A percentile compares a stretch with the other conserved stretches of the same genome.
phyloP scores from a whole-genome alignment of 2,113 vertebrate species.

The Grammomys dolichurus region DNA sequence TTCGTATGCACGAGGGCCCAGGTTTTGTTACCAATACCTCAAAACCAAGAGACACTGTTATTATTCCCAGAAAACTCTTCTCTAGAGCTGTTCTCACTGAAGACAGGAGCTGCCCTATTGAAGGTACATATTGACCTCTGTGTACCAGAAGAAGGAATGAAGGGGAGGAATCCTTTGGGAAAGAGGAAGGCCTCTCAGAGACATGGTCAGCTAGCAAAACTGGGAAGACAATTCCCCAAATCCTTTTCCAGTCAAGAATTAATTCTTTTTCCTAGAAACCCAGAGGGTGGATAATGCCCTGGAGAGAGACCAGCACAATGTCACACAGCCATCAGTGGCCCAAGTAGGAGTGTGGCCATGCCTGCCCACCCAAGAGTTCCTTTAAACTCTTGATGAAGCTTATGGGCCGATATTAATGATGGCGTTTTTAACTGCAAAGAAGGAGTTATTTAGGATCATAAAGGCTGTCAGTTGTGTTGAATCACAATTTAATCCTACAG shows the following conservation, averaged over 20 bases:
- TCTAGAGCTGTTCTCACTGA: neutral
- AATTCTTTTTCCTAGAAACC: conserved; percentile 45
- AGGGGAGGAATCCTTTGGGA: neutral
- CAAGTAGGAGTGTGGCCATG: neutral
- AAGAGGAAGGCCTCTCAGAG: neutral
- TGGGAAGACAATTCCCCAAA: conserved; percentile 49
- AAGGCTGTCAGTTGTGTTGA: neutral
- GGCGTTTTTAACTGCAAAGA: conserved; percentile 31
- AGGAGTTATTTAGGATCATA: neutral
- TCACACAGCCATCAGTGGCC: neutral
- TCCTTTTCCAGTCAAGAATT: conserved; percentile 23
- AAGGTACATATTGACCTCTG: neutral
- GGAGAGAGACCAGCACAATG: conserved; percentile 8
- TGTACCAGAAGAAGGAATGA: conserved; percentile 27
- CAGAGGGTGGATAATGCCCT: neutral
- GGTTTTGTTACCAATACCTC: too few species aligned
- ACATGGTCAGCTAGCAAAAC: conserved; percentile 1
- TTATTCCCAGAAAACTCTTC: neutral
- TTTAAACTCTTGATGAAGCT: conserved; percentile 13
- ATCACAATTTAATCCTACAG: neutral
- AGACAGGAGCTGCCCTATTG: neutral
- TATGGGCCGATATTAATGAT: neutral
- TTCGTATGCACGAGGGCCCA: neutral
- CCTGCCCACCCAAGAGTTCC: neutral
- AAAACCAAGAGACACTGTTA: neutral